Evolutionary conservation across 2,888 invertebrate genomes (phyloP), one percentile per base, ranked within the genome.

Genomic region (Drosophila mulleri): DNA sequence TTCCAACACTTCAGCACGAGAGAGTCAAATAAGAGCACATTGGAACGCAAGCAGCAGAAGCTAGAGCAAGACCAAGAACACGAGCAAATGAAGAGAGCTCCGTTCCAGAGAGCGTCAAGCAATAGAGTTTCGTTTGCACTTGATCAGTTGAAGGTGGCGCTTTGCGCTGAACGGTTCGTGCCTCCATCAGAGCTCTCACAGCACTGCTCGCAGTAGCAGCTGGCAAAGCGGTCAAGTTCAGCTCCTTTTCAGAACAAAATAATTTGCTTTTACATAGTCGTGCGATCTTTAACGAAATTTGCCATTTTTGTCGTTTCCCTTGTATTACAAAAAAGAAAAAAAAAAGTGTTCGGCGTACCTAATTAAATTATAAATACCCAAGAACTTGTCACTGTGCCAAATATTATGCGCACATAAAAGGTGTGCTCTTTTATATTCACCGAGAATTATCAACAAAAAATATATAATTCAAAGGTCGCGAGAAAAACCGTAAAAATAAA

Each of bases 161-260:
- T 75, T 77, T 56, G 88, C 82, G 76, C 76, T 83, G 66, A 65
- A 52, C 75, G 75, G 88, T 82, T 73, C 65, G 63, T 82, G 11
- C 32, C 26, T 53, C 54, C 44, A 32, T 63, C 26, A 39, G 20
- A 53, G 62, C 60, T 75, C 44, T 39, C 11, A 37, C 7, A 52
- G 50, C 18, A 3, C 52, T 5, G 41, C 42, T 42, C 18, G 35
- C 41, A 23, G 37, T 54, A 72, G 62, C 85, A 67, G 67, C 67
- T 71, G 67, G n/a, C 53, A 65, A 85, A 81, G 85, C 90, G 88
- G 89, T 90, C 89, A 89, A 89, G 89, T 89, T 89, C 91, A 83
- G 76, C 66, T 71, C 66, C 67, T 70, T 72, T 56, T 53, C 53
- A 68, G 68, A 44, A 48, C 29, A 59, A 32, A 57, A 47, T 48